Evolutionary conservation across 2,888 invertebrate species (phyloP).

Genomic region (Junonia oenone): DNA sequence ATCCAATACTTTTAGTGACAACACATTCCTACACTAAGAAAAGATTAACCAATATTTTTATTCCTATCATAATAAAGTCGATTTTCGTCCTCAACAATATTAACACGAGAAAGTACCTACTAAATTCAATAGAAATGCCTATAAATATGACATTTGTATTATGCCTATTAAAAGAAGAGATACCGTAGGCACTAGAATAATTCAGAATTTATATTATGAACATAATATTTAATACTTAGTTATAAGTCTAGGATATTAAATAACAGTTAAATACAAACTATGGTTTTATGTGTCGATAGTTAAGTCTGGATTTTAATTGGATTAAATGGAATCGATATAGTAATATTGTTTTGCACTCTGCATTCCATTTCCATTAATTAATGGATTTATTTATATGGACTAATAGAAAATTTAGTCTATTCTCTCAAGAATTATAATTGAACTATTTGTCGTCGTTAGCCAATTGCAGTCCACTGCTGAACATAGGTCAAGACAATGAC

Average conservation of each 20-base stretch:
- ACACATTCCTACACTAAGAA: background rate
- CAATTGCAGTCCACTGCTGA: too few relatives aligned
- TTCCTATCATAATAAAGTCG: background rate
- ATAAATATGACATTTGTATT: slow-evolving; percentile 31
- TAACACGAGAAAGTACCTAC: slow-evolving; percentile 14
- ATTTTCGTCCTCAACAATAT: background rate
- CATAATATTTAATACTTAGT: background rate
- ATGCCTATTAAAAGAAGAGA: slow-evolving; percentile 30
- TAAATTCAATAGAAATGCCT: slow-evolving; percentile 27
- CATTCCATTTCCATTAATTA: too few relatives aligned
- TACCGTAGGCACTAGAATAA: slow-evolving; percentile 12
- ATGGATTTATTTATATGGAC: too few relatives aligned
- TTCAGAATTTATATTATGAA: slow-evolving; percentile 11
- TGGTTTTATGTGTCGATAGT: too few relatives aligned
- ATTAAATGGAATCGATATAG: too few relatives aligned
- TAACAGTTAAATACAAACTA: too few relatives aligned
- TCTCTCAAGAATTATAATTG: too few relatives aligned
- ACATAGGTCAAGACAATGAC: too few relatives aligned
- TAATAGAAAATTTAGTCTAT: too few relatives aligned
- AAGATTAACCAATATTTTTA: background rate
- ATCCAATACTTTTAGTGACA: background rate
- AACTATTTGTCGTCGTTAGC: too few relatives aligned
- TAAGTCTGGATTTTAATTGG: too few relatives aligned
- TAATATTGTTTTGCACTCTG: too few relatives aligned
- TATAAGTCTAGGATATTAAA: background rate